These are phyloP conservation scores for Lutjanus argentimaculatus DNA, from an alignment of 2,797 vertebrate species.

Conservation along the genomic window DNA sequence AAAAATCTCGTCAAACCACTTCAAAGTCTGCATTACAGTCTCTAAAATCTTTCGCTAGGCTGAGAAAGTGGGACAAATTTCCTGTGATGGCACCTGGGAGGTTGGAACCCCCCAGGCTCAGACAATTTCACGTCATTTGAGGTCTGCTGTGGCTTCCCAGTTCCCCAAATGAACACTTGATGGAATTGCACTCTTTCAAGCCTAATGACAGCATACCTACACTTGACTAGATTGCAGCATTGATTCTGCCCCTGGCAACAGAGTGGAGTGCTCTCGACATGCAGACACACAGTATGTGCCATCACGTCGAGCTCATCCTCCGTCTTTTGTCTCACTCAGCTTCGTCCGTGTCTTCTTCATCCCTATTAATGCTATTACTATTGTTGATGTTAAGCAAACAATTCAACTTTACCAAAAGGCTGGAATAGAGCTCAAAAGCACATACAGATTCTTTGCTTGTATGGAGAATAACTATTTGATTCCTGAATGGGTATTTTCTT, in stretches of 20 bases:
- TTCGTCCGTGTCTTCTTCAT: not conserved
- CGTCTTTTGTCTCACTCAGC: constrained; percentile 27
- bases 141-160: constrained; percentile 64
- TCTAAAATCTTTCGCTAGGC: constrained; percentile 57
- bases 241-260: constrained; percentile 69
- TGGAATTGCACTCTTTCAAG: constrained; percentile 76
- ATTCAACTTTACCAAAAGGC: not conserved
- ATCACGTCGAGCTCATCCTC: constrained; percentile 21
- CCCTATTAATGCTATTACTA: not conserved
- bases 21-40: constrained; percentile 73
- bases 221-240: constrained; percentile 82
- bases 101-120: constrained; percentile 68
- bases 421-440: constrained; percentile 4
- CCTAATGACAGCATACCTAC: constrained; percentile 73
- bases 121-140: constrained; percentile 74
- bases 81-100: constrained; percentile 73
- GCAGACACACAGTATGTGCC: constrained; percentile 34
- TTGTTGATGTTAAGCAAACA: not conserved
- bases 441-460: not conserved
- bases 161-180: constrained; percentile 80
- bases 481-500: not conserved
- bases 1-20: constrained; percentile 62
- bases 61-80: constrained; percentile 80
- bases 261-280: constrained; percentile 69
- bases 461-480: constrained; percentile 11